phyloP scores from a whole-genome alignment of 1,140 invertebrate genomes.

The Cyrtorhinus lividipennis region DNA sequence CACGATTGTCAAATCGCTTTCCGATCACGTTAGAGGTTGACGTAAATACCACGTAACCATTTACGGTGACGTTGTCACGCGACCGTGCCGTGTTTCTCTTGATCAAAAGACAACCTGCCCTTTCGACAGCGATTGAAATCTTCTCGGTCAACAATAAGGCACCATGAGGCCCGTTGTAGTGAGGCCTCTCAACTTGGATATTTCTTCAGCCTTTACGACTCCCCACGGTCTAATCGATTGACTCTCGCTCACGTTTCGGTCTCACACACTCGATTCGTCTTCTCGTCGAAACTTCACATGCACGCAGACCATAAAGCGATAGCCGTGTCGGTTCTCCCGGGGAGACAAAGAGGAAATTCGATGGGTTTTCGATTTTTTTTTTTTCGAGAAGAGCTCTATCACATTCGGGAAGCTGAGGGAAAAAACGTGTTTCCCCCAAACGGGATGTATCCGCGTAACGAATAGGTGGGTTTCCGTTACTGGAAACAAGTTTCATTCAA shows the following conservation, averaged over 20 bases:
- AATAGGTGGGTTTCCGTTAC: not conserved
- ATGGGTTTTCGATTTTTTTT: not conserved
- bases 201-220: not conserved
- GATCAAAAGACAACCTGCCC: not conserved
- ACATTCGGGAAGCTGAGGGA: no score
- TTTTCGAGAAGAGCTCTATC: not conserved
- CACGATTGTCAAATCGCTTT: not conserved
- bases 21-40: not conserved
- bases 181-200: no score
- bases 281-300: not conserved
- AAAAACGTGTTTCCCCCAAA: not conserved
- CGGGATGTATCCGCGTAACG: not conserved
- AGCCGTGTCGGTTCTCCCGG: not conserved
- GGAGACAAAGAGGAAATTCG: not conserved
- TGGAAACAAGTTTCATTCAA: not conserved
- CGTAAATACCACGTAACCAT: not conserved
- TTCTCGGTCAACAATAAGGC: not conserved
- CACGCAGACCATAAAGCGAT: not conserved
- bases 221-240: not conserved
- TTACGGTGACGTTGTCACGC: not conserved
- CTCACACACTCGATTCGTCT: not conserved
- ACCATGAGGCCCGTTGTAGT: not conserved
- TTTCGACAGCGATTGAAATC: not conserved
- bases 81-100: not conserved
- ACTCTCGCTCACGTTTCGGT: not conserved